A percentile compares a stretch with the other conserved stretches of the same genome.
phyloP scores from a whole-genome alignment of 1,140 invertebrate genomes.

The Paralvinella palmiformis region DNA sequence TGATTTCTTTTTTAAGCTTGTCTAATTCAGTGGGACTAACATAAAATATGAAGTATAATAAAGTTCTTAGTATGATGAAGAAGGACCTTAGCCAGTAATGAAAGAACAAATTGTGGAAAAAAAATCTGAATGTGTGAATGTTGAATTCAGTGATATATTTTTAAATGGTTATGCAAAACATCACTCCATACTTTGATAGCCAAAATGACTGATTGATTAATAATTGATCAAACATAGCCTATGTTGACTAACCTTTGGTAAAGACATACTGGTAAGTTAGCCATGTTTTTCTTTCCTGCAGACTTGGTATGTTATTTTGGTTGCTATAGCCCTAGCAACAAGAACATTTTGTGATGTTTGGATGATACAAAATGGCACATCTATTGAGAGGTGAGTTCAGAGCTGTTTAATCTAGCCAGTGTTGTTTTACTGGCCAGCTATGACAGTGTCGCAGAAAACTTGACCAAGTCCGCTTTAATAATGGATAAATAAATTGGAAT shows the following conservation, averaged over 20 bases:
- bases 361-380: conserved; percentile 89
- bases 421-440: conserved; percentile 4
- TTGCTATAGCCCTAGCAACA: conserved; percentile 74
- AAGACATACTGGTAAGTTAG: neutral
- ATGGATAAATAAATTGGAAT: neutral
- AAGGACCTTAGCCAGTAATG: no score
- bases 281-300: conserved; percentile 42
- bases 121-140: neutral
- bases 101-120: neutral
- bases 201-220: neutral
- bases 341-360: conserved; percentile 93
- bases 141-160: conserved; percentile 4
- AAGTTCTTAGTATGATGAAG: no score
- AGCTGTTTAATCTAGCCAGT: conserved; percentile 1
- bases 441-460: neutral
- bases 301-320: conserved; percentile 70
- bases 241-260: neutral
- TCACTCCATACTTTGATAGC: neutral
- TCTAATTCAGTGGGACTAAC: neutral
- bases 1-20: neutral
- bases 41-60: no score
- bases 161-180: conserved; percentile 3
- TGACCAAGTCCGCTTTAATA: neutral
- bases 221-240: neutral
- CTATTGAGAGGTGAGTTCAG: conserved; percentile 75